These are phyloP conservation scores for Cryptus armator DNA, from an alignment of 2,888 invertebrate species.

Conservation along the genomic window DNA sequence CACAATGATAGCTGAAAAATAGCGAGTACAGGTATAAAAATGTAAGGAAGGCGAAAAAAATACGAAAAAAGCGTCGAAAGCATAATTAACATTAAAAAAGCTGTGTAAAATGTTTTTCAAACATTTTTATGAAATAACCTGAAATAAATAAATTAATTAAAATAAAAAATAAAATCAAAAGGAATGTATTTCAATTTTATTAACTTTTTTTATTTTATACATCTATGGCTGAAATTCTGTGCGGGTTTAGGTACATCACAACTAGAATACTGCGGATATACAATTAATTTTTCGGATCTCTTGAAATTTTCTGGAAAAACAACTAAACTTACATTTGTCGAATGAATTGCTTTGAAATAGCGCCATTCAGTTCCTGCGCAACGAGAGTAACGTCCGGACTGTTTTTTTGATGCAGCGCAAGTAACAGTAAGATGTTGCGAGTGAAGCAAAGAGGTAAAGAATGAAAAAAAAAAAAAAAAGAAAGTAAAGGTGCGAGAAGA, in stretches of 20 bases:
- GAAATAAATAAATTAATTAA: no score
- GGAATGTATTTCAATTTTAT: no score
- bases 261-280: neutral
- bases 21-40: neutral
- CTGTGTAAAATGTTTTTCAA: neutral
- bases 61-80: neutral
- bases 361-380: slow-evolving; percentile 76
- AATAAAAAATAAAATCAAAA: no score
- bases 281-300: neutral
- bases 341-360: slow-evolving; percentile 73
- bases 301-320: neutral
- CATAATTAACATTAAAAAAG: neutral
- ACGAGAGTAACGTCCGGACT: slow-evolving; percentile 82
- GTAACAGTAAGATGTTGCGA: slow-evolving; percentile 52
- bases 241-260: neutral
- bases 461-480: slow-evolving; percentile 64
- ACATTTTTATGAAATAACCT: neutral
- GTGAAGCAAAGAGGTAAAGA: slow-evolving; percentile 54
- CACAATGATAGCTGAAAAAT: neutral
- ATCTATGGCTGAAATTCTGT: neutral
- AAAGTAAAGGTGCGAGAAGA: slow-evolving; percentile 59
- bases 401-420: slow-evolving; percentile 77
- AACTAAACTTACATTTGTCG: slow-evolving; percentile 79
- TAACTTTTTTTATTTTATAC: no score
- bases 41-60: neutral